Conservation (phyloP, 2,113 vertebrate genomes). For the Haemorhous mexicanus region DNA sequence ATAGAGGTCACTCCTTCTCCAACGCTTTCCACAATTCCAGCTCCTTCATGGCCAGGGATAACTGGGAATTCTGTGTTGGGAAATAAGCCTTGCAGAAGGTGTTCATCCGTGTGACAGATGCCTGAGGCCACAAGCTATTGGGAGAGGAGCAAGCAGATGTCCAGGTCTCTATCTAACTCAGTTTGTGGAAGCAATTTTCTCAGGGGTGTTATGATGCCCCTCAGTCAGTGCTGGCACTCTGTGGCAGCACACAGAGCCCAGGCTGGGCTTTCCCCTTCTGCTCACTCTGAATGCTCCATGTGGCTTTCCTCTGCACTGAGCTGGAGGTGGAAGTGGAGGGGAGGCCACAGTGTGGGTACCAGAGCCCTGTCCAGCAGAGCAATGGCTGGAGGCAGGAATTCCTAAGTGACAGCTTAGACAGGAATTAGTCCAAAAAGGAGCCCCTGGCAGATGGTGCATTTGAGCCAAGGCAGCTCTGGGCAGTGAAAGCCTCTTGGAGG, state of each 20-base stretch:
- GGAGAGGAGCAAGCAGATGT: background rate
- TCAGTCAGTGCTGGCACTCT: background rate
- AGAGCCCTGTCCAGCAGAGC: background rate
- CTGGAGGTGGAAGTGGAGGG: background rate
- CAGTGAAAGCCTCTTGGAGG: background rate
- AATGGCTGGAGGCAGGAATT: background rate
- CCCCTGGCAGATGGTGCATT: background rate
- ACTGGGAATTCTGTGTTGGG: too few relatives aligned
- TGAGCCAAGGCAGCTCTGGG: background rate
- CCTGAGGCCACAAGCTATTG: too few relatives aligned
- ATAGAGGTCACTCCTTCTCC: too few relatives aligned
- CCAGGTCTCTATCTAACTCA: background rate
- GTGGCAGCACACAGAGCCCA: background rate
- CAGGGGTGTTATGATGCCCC: background rate
- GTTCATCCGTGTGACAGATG: too few relatives aligned
- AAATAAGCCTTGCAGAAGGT: too few relatives aligned
- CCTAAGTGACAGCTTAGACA: background rate
- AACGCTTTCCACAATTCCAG: too few relatives aligned
- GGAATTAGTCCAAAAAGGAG: background rate
- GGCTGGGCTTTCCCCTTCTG: background rate
- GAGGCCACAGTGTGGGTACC: background rate
- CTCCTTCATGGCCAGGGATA: too few relatives aligned
- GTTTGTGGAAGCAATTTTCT: background rate
- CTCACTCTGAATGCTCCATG: background rate
- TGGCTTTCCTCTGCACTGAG: background rate